Evolutionary conservation across 2,113 vertebrate genomes (phyloP), one percentile per base, ranked within the genome.

Genomic region (Scopus umbretta): DNA sequence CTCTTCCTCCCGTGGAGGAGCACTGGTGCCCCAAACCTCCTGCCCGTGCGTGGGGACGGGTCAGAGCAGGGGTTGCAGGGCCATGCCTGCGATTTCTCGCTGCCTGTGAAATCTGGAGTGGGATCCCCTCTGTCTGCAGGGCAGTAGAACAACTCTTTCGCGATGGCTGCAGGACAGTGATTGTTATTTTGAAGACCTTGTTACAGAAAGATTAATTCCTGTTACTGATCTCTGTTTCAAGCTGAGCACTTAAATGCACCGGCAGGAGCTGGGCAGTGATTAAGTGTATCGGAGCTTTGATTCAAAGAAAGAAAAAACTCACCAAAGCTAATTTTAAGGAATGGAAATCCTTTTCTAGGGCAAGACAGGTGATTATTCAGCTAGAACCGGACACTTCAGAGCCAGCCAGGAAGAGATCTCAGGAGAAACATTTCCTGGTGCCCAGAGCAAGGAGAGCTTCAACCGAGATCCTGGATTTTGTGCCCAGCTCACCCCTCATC

Each of bases 81-180:
- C 0, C 0, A 16, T 10, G 26, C 19, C 22, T 40, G 67, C 20
- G 3, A 1, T 30, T 23, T 21, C 62, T 45, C 2, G 0, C 34
- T 26, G 19, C 32, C 4, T 2, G 19, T 32, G 76, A 10, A 18
- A 21, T 10, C 10, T 6, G 30, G 52, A 63, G n/a, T 1, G 2
- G 76, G 40, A 20, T 43, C 45, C 26, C 21, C 22, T 11, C 30
- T 1, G 12, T 13, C 7, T 30, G 27, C 43, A 25, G 58, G 68
- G 49, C 4, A 1, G 16, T 3, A 4, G 73, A 56, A n/a, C 45
- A 56, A 20, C 26, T 56, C 92, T 73, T 38, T 36, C 10, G 5
- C 29, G 16, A 1, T 3, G 6, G 47, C 86, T 56, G 71, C 2
- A 1, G 83, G 71, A 75, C 29, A 40, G 66, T 2, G 30, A 47